phyloP scores from a whole-genome alignment of 92 coral and sea anemone species.

The Paramuricea clavata region DNA sequence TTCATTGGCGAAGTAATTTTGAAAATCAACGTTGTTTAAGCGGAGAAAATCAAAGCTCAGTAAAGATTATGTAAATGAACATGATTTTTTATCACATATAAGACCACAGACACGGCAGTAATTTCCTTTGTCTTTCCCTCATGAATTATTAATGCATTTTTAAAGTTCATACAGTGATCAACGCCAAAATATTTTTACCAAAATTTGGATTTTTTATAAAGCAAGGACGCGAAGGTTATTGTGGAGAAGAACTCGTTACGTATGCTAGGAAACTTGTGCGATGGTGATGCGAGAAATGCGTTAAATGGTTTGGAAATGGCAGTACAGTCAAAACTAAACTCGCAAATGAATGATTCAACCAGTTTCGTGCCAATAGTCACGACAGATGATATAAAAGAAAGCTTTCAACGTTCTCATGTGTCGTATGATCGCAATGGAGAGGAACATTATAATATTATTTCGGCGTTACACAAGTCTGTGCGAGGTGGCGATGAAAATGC shows the following conservation, averaged over 20 bases:
- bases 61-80: no score
- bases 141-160: no score
- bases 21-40: no score
- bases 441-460: constrained; percentile 92
- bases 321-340: constrained; percentile 79
- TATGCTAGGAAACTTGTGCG: constrained; percentile 86
- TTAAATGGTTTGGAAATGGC: constrained; percentile 97
- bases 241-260: constrained; percentile 80
- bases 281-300: constrained; percentile 97
- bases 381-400: constrained; percentile 85
- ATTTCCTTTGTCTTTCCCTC: no score
- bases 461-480: constrained; percentile 96
- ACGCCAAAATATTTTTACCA: not conserved
- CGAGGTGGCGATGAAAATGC: constrained; percentile 97
- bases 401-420: constrained; percentile 89
- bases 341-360: not conserved
- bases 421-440: constrained; percentile 93
- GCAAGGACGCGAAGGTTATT: constrained; percentile 44
- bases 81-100: no score
- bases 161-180: no score
- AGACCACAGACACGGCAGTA: no score
- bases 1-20: no score
- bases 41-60: no score
- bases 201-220: not conserved
- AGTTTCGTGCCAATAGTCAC: constrained; percentile 41